phyloP scores from a whole-genome alignment of 2,113 vertebrate genomes.

The Paradoxurus hermaphroditus region DNA sequence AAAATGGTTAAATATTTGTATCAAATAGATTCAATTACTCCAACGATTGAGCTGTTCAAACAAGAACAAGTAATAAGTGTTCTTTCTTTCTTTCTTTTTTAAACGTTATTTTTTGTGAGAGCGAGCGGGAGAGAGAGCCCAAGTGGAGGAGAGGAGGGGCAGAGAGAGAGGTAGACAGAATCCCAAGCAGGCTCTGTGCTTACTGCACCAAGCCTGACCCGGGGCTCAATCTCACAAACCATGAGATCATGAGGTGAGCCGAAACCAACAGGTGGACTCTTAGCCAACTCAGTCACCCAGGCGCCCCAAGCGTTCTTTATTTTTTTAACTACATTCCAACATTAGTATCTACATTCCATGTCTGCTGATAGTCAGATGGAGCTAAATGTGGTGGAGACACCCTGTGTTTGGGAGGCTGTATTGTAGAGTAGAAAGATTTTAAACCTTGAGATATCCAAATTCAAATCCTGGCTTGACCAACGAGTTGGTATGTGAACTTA shows the following conservation, averaged over 20 bases:
- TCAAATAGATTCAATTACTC: not conserved
- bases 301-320: not conserved
- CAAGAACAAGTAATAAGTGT: not conserved
- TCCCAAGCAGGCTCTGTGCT: too few relatives aligned
- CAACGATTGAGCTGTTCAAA: not conserved
- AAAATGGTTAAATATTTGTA: not conserved
- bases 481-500: not conserved
- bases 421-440: not conserved
- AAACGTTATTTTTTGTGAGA: too few relatives aligned
- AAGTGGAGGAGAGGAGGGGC: too few relatives aligned
- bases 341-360: not conserved
- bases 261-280: too few relatives aligned
- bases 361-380: not conserved
- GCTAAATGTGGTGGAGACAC: not conserved
- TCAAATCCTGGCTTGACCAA: not conserved
- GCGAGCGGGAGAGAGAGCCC: too few relatives aligned
- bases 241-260: too few relatives aligned
- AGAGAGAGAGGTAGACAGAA: too few relatives aligned
- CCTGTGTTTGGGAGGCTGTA: not conserved
- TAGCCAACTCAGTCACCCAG: too few relatives aligned
- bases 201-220: too few relatives aligned
- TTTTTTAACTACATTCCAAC: not conserved
- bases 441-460: not conserved
- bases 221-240: too few relatives aligned
- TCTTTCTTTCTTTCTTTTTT: too few relatives aligned